These are phyloP conservation scores for Philotrypesis tridentata DNA, from an alignment of 1,140 invertebrate species.

Conservation along the genomic window DNA sequence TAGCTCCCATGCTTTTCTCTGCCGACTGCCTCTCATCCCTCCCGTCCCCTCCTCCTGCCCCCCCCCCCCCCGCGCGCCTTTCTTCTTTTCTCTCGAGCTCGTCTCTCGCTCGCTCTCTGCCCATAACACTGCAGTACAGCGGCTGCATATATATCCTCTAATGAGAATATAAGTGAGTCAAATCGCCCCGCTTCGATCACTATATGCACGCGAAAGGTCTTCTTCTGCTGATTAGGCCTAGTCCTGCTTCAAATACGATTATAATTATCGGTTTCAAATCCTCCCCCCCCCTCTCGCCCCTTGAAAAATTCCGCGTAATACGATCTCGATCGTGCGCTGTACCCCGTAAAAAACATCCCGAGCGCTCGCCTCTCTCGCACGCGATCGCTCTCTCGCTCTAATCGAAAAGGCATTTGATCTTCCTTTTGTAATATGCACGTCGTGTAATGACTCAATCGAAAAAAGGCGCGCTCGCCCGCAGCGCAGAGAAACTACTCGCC, in stretches of 20 bases:
- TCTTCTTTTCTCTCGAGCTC: neutral
- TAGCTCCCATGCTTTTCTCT: constrained; percentile 45
- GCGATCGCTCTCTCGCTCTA: neutral
- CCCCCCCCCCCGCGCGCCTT: neutral
- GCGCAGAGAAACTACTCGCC: neutral
- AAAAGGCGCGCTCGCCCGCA: neutral
- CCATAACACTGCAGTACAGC: neutral
- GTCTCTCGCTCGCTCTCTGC: too few species aligned
- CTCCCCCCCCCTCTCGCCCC: too few species aligned
- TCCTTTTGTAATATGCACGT: too few species aligned
- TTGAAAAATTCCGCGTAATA: too few species aligned
- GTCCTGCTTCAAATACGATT: constrained; percentile 54
- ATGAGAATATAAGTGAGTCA: constrained; percentile 61
- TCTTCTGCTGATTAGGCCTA: constrained; percentile 51
- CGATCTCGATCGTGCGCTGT: too few species aligned
- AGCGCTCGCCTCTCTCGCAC: too few species aligned
- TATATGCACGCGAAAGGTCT: constrained; percentile 38
- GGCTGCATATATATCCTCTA: constrained; percentile 37
- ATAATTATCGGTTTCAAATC: constrained; percentile 52
- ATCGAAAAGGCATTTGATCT: too few species aligned
- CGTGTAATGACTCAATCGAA: neutral
- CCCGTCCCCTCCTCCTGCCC: too few species aligned
- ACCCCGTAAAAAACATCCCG: neutral
- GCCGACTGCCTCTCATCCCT: neutral
- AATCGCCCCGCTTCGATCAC: constrained; percentile 55